Conservation (phyloP, 2,888 invertebrate genomes). For the Athalia rosae region DNA sequence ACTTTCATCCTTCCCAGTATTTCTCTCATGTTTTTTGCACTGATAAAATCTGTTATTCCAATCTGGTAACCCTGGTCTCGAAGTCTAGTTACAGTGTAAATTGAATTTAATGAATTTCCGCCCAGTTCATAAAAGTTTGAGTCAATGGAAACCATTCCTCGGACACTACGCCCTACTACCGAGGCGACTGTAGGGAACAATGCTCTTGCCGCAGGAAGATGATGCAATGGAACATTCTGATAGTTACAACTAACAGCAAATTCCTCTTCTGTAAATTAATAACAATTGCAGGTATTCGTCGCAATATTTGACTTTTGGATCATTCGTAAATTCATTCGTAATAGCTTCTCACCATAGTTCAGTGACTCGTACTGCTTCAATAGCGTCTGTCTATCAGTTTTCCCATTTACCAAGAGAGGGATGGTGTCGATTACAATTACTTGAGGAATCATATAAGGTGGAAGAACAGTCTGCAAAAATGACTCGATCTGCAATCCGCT, state of each 20-base stretch:
- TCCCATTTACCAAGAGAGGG: slow-evolving; percentile 90
- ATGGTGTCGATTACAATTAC: slow-evolving; percentile 84
- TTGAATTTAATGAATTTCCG: slow-evolving; percentile 91
- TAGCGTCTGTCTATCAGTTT: slow-evolving; percentile 87
- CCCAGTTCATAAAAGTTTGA: slow-evolving; percentile 90
- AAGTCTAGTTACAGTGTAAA: slow-evolving; percentile 86
- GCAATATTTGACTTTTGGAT: no score
- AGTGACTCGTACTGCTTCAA: slow-evolving; percentile 84
- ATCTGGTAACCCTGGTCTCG: slow-evolving; percentile 86
- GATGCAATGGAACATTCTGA: slow-evolving; percentile 77
- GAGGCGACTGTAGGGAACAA: slow-evolving; percentile 85
- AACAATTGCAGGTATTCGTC: background rate
- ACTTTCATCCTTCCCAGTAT: slow-evolving; percentile 79
- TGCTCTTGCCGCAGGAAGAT: slow-evolving; percentile 79
- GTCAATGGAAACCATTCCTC: slow-evolving; percentile 78
- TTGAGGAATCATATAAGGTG: slow-evolving; percentile 87
- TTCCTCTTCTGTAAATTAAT: slow-evolving; percentile 74
- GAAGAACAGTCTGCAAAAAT: slow-evolving; percentile 79
- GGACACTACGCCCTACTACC: slow-evolving; percentile 81
- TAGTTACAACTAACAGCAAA: slow-evolving; percentile 81
- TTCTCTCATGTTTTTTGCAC: slow-evolving; percentile 82
- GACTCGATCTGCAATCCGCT: slow-evolving; percentile 80
- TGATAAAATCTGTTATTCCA: slow-evolving; percentile 88
- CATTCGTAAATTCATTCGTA: background rate
- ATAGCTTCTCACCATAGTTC: slow-evolving; percentile 75